Conservation (phyloP, 2,113 vertebrate genomes). For the Gavialis gangeticus region DNA sequence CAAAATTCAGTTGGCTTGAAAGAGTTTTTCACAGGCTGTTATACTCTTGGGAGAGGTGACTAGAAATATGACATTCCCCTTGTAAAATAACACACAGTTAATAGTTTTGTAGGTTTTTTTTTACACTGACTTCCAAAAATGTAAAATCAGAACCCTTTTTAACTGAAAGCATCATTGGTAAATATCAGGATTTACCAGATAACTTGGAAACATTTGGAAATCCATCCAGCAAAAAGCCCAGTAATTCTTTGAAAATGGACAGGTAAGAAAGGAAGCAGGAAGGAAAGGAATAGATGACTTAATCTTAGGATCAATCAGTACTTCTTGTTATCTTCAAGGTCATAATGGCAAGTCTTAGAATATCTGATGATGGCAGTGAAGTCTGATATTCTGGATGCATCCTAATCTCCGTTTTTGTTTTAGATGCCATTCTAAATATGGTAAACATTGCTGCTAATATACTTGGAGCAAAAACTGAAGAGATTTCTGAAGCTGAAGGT, state of each 20-base stretch:
- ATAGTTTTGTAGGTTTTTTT: no score
- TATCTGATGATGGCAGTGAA: not conserved
- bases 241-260: not conserved
- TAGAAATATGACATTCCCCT: no score
- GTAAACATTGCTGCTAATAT: conserved; percentile 99
- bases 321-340: not conserved
- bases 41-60: no score
- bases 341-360: not conserved
- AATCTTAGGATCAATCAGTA: not conserved
- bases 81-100: no score
- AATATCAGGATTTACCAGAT: not conserved
- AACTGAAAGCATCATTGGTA: not conserved
- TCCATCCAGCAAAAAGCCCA: not conserved
- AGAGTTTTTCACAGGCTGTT: no score
- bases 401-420: conserved; percentile 51
- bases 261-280: not conserved
- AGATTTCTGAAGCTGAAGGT: conserved; percentile 85
- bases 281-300: not conserved
- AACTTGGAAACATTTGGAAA: not conserved
- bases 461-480: conserved; percentile 91
- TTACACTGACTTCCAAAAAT: no score
- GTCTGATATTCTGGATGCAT: not conserved
- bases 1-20: no score
- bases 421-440: conserved; percentile 98
- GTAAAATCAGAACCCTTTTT: not conserved